Conservation (phyloP, 2,113 vertebrate species). For the Podarcis cretensis region DNA sequence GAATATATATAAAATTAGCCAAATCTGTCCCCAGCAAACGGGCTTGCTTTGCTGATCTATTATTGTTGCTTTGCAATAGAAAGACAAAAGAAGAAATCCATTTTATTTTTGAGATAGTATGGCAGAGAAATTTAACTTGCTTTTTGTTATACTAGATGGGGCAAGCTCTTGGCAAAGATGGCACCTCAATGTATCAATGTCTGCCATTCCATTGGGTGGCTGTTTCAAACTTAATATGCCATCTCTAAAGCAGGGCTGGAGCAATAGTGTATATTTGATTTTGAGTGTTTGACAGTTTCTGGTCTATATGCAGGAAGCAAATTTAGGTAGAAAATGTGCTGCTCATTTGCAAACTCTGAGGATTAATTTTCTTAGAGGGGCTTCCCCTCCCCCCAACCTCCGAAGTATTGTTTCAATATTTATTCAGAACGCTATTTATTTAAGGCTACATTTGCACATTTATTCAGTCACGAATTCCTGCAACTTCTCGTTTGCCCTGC, state of each 20-base stretch:
- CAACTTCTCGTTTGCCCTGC: background rate
- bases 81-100: background rate
- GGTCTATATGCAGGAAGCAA: background rate
- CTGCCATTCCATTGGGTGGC: background rate
- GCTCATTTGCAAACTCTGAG: background rate
- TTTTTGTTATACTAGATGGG: background rate
- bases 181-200: background rate
- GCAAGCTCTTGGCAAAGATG: accelerated
- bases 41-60: background rate
- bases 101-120: slow-evolving; percentile 21
- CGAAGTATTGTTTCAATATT: background rate
- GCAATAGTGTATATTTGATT: background rate
- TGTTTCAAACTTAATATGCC: background rate
- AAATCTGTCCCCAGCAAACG: background rate
- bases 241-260: background rate
- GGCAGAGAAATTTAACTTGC: slow-evolving; percentile 31
- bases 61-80: background rate
- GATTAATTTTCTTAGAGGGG: background rate
- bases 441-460: background rate
- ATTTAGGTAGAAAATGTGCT: background rate
- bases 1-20: background rate
- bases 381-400: background rate
- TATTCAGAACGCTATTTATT: slow-evolving; percentile 5
- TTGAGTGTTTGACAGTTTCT: background rate
- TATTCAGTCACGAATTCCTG: background rate